These are phyloP conservation scores for Hydra vulgaris DNA, from an alignment of 30 jellyfish, hydroid and myxozoan species.

Conservation along the genomic window DNA sequence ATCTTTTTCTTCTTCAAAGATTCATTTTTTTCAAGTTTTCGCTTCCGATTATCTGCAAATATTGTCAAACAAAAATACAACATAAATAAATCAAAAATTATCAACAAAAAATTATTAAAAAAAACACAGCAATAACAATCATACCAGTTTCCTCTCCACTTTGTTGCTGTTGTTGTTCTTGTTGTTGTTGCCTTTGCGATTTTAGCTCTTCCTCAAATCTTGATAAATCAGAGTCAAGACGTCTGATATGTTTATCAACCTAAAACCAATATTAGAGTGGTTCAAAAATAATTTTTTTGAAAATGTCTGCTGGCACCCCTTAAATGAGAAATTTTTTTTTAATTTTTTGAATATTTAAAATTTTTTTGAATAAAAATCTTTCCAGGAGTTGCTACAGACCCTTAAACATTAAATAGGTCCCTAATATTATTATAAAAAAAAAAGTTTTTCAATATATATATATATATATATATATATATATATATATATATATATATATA, in stretches of 20 bases:
- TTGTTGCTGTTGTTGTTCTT: not conserved
- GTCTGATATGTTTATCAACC: conserved; percentile 92
- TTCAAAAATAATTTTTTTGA: too few species aligned
- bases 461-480: too few species aligned
- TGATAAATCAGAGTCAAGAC: conserved; percentile 77
- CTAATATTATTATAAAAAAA: too few species aligned
- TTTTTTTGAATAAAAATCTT: too few species aligned
- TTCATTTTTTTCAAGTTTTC: conserved; percentile 62
- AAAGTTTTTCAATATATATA: too few species aligned
- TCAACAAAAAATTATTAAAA: not conserved
- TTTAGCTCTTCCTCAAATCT: conserved; percentile 83
- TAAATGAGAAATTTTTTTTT: too few species aligned
- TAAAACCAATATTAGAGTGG: not conserved
- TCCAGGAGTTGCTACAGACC: too few species aligned
- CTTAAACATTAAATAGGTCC: too few species aligned
- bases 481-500: too few species aligned
- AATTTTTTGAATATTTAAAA: too few species aligned
- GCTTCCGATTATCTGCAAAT: conserved; percentile 50
- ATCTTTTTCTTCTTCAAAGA: conserved; percentile 50
- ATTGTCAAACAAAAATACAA: not conserved
- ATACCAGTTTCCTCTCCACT: not conserved
- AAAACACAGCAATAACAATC: not conserved
- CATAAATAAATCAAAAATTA: not conserved
- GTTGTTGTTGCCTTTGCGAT: conserved; percentile 52
- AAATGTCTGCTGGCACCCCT: too few species aligned